phyloP scores from a whole-genome alignment of 2,888 invertebrate species.

The Pharmacophagus antenor region DNA sequence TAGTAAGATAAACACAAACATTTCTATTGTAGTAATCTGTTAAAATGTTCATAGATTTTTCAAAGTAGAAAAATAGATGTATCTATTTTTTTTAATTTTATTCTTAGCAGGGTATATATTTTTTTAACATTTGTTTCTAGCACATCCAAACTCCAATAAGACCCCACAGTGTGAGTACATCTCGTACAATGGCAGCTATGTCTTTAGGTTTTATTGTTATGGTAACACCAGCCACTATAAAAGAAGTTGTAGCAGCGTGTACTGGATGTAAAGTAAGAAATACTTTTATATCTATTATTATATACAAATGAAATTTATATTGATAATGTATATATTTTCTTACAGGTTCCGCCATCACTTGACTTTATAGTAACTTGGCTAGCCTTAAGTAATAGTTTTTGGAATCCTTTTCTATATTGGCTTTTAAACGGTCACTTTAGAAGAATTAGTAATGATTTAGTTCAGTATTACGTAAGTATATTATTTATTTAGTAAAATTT shows the following conservation, averaged over 20 bases:
- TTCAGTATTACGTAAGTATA: slow-evolving; percentile 87
- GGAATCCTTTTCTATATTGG: slow-evolving; percentile 95
- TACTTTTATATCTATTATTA: slow-evolving; percentile 3
- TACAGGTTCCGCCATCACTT: slow-evolving; percentile 87
- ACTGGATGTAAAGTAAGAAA: slow-evolving; percentile 87
- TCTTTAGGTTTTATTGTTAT: slow-evolving; percentile 94
- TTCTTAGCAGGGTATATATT: neutral
- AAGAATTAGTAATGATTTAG: slow-evolving; percentile 87
- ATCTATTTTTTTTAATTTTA: too few species aligned
- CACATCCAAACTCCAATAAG: slow-evolving; percentile 78
- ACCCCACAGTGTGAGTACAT: slow-evolving; percentile 89
- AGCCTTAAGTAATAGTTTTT: slow-evolving; percentile 92
- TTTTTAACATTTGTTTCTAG: slow-evolving; percentile 28
- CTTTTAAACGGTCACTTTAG: slow-evolving; percentile 92
- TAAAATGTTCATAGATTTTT: too few species aligned
- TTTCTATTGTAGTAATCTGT: too few species aligned
- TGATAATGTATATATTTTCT: slow-evolving; percentile 2
- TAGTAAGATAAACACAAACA: too few species aligned
- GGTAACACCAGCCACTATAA: slow-evolving; percentile 94
- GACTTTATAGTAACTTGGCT: slow-evolving; percentile 94
- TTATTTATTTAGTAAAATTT: neutral
- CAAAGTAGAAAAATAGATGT: too few species aligned
- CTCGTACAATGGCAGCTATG: slow-evolving; percentile 95
- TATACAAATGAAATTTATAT: neutral
- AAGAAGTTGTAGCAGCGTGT: slow-evolving; percentile 94